Evolutionary conservation across 2,797 vertebrate species (phyloP).

Genomic region (Cyprinodon diabolis): DNA sequence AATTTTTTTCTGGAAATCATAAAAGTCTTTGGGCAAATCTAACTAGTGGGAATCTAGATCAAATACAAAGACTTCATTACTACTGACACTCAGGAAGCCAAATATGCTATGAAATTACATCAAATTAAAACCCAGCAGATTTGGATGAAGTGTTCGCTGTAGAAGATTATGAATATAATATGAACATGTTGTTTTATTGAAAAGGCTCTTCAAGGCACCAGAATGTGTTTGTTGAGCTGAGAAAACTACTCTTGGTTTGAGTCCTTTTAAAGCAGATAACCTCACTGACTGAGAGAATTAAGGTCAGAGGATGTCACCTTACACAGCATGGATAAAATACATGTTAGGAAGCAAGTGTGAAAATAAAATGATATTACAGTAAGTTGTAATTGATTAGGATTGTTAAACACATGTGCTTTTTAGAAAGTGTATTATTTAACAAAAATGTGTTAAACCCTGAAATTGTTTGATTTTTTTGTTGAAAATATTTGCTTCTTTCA

Average conservation of each 20-base stretch:
- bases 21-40: constrained; percentile 62
- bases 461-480: too few relatives aligned
- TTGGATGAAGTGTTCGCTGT: constrained; percentile 64
- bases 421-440: background rate
- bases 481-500: background rate
- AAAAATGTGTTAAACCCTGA: background rate
- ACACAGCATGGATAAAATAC: background rate
- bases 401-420: background rate
- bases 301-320: background rate
- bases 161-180: constrained; percentile 77
- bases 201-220: constrained; percentile 50
- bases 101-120: constrained; percentile 68
- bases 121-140: constrained; percentile 75
- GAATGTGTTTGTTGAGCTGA: constrained; percentile 43
- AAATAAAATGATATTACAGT: background rate
- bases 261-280: constrained; percentile 17
- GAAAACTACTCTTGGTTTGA: constrained; percentile 38
- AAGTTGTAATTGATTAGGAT: background rate
- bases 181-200: constrained; percentile 75
- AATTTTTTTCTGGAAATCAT: constrained; percentile 51
- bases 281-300: constrained; percentile 5
- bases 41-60: constrained; percentile 59
- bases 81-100: constrained; percentile 64
- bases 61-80: constrained; percentile 72
- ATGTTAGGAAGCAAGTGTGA: background rate